Base-by-base conservation (phyloP, 92 coral and sea anemone species). In the Palythoa caribaeorum region DNA sequence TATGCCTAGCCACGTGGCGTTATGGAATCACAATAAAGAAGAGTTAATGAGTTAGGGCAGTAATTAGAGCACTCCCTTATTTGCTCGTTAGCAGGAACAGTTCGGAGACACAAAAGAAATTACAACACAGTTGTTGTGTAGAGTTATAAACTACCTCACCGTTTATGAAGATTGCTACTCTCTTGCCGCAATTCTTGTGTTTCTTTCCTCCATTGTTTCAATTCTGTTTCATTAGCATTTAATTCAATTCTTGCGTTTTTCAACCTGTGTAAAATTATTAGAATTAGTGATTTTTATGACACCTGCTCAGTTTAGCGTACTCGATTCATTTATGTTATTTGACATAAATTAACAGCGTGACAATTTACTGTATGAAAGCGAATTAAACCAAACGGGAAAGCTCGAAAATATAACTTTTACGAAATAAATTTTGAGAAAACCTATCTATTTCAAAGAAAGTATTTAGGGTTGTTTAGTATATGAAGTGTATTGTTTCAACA, bases 141-240 rank as follows among this genome's bases (percentile, higher is more conserved):
- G 66, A 20, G 11, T n/a, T 8, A 17, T 17, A 19, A 1, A 12
- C 5, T 17, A 10, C 91, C 90, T 90, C 28, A 92, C 96, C 96
- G 90, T 35, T 79, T 86, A 62, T 95, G 95, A 7, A 95, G 91
- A 12, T 89, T 78, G 21, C 94, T 92, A 75, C 91, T 95, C 66
- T 95, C 98, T 80, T 88, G 78, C 84, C 94, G 90, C 9, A 95
- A 69, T 40, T 92, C 94, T 36, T 89, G 91, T 28, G 90, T 90
- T 78, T 95, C 96, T 71, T 90, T 90, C 57, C 76, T 85, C 52
- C 87, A 87, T 52, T 94, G 88, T 74, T 79, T 89, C 1, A 94
- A 87, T 88, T 94, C 96, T 72, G 83, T 88, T 83, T 94, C 94
- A 16, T 88, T 90, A 5, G 96, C 86, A 7, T 87, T 93, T 21